These are phyloP conservation scores for Microcebus jonahi DNA, from an alignment of 2,113 vertebrate species.

Conservation along the genomic window DNA sequence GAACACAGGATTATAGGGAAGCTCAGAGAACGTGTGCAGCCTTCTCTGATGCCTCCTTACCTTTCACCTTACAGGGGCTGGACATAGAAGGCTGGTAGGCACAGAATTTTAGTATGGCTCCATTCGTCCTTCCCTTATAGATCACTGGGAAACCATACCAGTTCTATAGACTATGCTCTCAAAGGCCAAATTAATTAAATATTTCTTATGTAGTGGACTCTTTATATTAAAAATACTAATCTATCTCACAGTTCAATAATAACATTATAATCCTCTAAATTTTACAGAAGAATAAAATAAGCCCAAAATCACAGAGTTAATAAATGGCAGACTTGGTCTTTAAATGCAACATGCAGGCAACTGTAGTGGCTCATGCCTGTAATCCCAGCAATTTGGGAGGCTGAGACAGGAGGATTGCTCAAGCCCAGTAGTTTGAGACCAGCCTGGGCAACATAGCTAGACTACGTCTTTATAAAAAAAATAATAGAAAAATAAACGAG, in stretches of 20 bases:
- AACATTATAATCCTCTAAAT: neutral
- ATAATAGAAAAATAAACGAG: no score
- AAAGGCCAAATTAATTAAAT: neutral
- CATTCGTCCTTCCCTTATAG: neutral
- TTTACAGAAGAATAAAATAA: neutral
- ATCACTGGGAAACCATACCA: neutral
- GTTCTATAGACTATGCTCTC: neutral
- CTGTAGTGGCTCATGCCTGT: no score
- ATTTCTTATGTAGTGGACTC: neutral
- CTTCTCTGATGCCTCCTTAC: neutral
- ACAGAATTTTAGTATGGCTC: neutral
- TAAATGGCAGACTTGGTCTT: neutral
- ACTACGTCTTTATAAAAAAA: no score
- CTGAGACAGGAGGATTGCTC: no score
- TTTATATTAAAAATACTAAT: neutral
- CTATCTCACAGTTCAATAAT: neutral
- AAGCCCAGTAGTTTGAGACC: no score
- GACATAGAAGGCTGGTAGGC: neutral
- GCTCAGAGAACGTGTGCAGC: neutral
- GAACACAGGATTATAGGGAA: neutral
- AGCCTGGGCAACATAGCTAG: no score
- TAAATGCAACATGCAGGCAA: neutral
- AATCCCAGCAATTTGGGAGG: no score
- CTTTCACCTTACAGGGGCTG: neutral
- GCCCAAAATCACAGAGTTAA: neutral